phyloP scores from a whole-genome alignment of 2,113 vertebrate species.

The Heterotilapia buettikoferi region DNA sequence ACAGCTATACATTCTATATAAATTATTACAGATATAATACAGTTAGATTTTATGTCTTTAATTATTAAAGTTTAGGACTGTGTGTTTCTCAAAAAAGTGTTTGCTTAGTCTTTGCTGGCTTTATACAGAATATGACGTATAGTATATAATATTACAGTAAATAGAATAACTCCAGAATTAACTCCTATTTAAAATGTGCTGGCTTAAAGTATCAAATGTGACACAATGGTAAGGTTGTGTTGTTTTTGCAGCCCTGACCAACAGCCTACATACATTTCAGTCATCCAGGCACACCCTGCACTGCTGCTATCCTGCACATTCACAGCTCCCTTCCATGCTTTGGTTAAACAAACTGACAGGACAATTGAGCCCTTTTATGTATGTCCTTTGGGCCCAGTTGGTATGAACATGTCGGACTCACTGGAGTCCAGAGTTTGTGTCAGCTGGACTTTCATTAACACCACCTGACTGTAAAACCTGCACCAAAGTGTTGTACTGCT shows the following conservation, averaged over 20 bases:
- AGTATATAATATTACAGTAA: accelerated
- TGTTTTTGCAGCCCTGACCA: neutral
- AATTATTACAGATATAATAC: neutral
- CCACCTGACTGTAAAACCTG: neutral
- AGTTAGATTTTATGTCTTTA: neutral
- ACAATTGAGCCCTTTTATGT: neutral
- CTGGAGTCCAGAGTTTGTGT: neutral
- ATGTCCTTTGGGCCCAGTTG: neutral
- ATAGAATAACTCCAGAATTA: no score
- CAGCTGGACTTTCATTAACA: neutral
- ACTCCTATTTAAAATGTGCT: no score
- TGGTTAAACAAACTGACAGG: neutral
- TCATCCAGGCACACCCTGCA: accelerated
- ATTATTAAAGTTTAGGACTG: accelerated
- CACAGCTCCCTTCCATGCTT: neutral
- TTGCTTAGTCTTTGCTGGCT: neutral
- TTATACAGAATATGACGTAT: neutral
- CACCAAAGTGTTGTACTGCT: neutral
- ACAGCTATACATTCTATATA: neutral
- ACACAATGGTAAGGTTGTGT: neutral
- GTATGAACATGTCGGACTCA: neutral
- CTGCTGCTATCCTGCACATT: neutral
- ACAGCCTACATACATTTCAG: neutral
- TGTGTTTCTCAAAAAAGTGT: neutral
- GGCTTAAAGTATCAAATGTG: no score